Base-by-base conservation (phyloP, 2,113 vertebrate genomes). In the Centrocercus urophasianus region DNA sequence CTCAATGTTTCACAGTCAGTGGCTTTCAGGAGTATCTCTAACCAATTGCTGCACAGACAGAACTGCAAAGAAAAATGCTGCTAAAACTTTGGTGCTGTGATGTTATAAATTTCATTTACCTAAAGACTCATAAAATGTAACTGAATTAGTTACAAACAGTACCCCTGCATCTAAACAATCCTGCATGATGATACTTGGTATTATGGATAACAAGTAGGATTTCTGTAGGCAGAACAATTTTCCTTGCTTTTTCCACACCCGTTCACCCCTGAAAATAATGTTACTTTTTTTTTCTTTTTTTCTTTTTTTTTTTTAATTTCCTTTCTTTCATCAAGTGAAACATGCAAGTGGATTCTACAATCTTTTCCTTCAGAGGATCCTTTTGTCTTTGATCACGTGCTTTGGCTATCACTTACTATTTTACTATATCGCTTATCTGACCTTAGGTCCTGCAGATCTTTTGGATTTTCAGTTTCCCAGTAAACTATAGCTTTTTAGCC, bases 401-500 rank as follows among this genome's bases (percentile, higher is more conserved):
- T 88, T 85, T 73, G 47, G 36, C 16, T 20, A 43, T 11, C 8
- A 59, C 8, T 54, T 79, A 19, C 7, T 10, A 45, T 74, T 71
- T 67, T 64, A 34, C 32, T 34, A 10, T 19, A 56, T 6, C 2
- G 6, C 12, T 65, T 61, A 20, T 11, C 12, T 65, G 54, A 64
- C 14, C 64, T 74, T 11, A 84, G 20, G 17, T 5, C 11, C 7
- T 8, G 38, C 42, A 84, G 81, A 40, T 78, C 42, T 18, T 10
- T 15, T 34, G 10, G 34, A 24, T 13, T 64, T 50, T 25, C 4
- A 43, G 25, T 4, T 5, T 8, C n/a, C 13, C 19, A 13, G 1
- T 4, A 25, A 38, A 15, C 27, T 59, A 28, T 0, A 0, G 8
- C 7, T 78, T 19, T 69, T 74, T 6, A 56, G 10, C 10, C 32